These are phyloP conservation scores for Drosophila lutescens DNA, from an alignment of 2,888 invertebrate species.

Conservation along the genomic window DNA sequence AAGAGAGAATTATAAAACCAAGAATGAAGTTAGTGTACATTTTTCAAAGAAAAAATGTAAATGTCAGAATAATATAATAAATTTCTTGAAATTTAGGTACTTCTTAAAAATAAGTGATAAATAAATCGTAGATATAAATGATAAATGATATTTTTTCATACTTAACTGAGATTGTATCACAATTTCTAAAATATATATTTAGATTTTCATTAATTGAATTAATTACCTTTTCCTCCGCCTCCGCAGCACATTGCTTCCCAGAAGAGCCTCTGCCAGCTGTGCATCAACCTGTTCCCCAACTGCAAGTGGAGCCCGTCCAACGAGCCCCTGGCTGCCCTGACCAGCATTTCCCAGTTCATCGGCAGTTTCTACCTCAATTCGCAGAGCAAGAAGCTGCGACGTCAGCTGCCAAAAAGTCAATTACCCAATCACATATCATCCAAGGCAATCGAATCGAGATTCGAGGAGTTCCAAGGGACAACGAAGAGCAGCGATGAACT, in stretches of 20 bases:
- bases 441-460: constrained; percentile 29
- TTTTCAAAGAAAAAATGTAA: too few relatives aligned
- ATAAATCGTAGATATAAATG: too few relatives aligned
- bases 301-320: constrained; percentile 80
- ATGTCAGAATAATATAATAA: too few relatives aligned
- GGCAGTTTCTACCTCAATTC: constrained; percentile 73
- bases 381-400: constrained; percentile 54
- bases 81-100: too few relatives aligned
- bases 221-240: constrained; percentile 1
- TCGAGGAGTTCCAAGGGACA: constrained; percentile 57
- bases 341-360: constrained; percentile 72
- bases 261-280: constrained; percentile 80
- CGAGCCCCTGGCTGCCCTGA: constrained; percentile 52
- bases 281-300: constrained; percentile 84
- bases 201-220: background rate
- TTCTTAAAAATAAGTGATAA: too few relatives aligned
- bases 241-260: constrained; percentile 82
- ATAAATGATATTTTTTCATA: too few relatives aligned
- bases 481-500: constrained; percentile 81
- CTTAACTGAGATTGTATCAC: too few relatives aligned
- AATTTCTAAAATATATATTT: too few relatives aligned
- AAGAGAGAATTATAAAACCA: too few relatives aligned
- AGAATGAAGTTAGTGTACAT: too few relatives aligned
- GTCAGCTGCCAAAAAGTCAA: constrained; percentile 33
- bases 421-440: constrained; percentile 20